Conservation (phyloP, 1,140 invertebrate species). For the Drosophila quadrilineata region DNA sequence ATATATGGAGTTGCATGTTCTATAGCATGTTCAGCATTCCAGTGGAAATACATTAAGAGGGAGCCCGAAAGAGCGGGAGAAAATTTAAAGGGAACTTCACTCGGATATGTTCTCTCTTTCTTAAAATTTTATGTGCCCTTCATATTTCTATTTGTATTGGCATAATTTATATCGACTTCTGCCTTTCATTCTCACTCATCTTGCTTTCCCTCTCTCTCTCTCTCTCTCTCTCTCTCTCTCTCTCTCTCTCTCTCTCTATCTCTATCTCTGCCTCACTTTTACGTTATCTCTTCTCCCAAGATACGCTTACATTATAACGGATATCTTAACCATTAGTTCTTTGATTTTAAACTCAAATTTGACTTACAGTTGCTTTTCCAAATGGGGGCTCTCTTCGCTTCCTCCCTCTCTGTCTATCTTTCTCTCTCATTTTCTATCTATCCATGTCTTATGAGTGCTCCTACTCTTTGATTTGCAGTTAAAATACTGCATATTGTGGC, state of each 20-base stretch:
- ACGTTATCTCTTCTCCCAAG: too few species aligned
- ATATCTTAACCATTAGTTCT: conserved; percentile 74
- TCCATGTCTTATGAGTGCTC: too few species aligned
- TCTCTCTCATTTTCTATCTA: too few species aligned
- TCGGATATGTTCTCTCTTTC: neutral
- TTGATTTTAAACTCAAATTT: conserved; percentile 72
- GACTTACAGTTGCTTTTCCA: conserved; percentile 25
- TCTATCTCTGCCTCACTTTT: conserved; percentile 32
- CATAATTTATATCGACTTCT: conserved; percentile 72
- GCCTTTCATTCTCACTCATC: conserved; percentile 26
- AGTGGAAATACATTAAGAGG: conserved; percentile 4
- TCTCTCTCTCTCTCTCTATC: conserved; percentile 5
- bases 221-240: neutral
- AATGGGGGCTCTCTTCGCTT: too few species aligned
- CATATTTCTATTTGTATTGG: conserved; percentile 37
- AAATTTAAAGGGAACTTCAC: neutral
- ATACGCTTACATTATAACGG: too few species aligned
- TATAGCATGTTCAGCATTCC: conserved; percentile 58
- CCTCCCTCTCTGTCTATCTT: too few species aligned
- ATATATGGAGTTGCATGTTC: too few species aligned
- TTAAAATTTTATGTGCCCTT: too few species aligned
- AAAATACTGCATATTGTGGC: too few species aligned
- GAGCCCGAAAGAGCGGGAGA: neutral
- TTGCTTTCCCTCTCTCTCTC: neutral
- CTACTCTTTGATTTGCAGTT: too few species aligned